These are phyloP conservation scores for Drosophila orena DNA, from an alignment of 1,140 invertebrate genomes.

Conservation along the genomic window DNA sequence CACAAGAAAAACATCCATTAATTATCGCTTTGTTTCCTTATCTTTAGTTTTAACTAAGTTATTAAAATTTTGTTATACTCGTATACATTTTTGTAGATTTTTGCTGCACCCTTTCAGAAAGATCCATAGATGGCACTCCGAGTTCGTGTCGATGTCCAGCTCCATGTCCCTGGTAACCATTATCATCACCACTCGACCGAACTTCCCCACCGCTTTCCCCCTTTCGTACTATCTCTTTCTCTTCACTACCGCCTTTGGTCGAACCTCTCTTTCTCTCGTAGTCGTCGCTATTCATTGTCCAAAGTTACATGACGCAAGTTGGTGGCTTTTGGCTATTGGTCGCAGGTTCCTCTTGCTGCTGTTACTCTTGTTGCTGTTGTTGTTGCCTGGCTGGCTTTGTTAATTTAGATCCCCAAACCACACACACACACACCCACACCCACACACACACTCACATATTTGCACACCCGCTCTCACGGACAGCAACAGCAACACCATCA, in stretches of 20 bases:
- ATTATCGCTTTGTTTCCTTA: too few relatives aligned
- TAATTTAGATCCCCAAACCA: constrained; percentile 73
- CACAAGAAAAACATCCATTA: too few relatives aligned
- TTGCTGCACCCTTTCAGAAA: too few relatives aligned
- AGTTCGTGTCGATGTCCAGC: constrained; percentile 18
- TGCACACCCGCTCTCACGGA: constrained; percentile 13
- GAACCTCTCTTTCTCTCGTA: constrained; percentile 4
- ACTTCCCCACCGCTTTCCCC: constrained; percentile 8
- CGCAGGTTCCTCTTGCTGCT: constrained; percentile 36
- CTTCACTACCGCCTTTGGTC: neutral
- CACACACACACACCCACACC: constrained; percentile 22
- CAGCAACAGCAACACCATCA: constrained; percentile 10
- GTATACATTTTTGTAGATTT: too few relatives aligned
- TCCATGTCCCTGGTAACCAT: constrained; percentile 30
- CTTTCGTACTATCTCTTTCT: constrained; percentile 14
- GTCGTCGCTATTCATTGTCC: constrained; percentile 59
- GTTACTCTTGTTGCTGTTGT: neutral
- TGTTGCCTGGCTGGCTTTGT: constrained; percentile 60
- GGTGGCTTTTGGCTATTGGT: constrained; percentile 78
- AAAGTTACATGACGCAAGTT: constrained; percentile 65
- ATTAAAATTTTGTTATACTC: too few relatives aligned
- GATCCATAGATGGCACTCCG: constrained; percentile 6
- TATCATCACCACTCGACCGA: constrained; percentile 31
- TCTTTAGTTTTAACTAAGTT: too few relatives aligned
- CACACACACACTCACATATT: constrained; percentile 15